Base-by-base conservation (phyloP, 2,113 vertebrate genomes). In the Acrocephalus arundinaceus region DNA sequence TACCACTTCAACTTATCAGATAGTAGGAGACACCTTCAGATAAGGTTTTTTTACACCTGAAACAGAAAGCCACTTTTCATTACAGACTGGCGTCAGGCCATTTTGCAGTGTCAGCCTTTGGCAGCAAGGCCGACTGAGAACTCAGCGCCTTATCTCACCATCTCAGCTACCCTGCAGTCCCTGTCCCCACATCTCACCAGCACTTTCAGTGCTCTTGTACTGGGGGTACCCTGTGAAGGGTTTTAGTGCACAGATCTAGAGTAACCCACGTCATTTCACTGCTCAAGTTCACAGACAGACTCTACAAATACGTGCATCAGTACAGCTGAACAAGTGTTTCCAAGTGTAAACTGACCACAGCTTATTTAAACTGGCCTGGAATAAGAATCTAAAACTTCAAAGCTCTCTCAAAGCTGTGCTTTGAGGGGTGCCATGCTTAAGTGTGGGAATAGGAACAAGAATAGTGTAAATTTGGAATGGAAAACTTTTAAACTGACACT, bases 221-320 rank as follows among this genome's bases (percentile, higher is more conserved):
- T 9, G 13, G 7, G 14, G 10, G 3, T 31, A 35, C 0, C 37
- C 6, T 0, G 14, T 3, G 33, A 28, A 35, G 21, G 13, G 37
- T 49, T 61, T 84, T 57, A 49, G 37, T 5, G 31, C 59, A 30
- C 51, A 27, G 37, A 80, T 2, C 13, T 55, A 46, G 13, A 80
- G 51, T 1, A 54, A 30, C 7, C 5, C 68, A 7, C 2, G 0
- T 25, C 28, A 87, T 41, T n/a, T 51, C 2, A 2, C 41, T 23
- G 30, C 22, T 70, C 10, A 33, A 21, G 45, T 13, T 77, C 80
- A 54, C 37, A 58, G 70, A 20, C 11, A 4, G 20, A 33, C 49
- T 35, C 58, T 13, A 35, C 37, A 80, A 66, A 46, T 3, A 7
- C 0, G 0, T 11, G 3, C 31, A 43, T 4, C 11, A 4, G 5